Evolutionary conservation across 2,888 invertebrate species (phyloP).

Genomic region (Boloria selene): DNA sequence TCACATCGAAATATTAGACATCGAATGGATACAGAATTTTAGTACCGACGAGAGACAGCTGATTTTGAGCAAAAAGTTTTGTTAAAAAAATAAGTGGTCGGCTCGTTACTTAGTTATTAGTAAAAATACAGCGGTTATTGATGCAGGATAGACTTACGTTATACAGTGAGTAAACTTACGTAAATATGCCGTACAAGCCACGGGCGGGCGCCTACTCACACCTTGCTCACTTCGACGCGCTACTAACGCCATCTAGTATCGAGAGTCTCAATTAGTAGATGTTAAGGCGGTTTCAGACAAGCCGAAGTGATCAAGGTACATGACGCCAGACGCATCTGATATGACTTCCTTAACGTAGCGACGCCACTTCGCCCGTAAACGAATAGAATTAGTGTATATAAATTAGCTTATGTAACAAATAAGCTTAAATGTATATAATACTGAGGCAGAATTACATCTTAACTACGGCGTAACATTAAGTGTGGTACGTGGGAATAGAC

Average conservation of each 20-base stretch:
- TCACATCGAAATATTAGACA: slow-evolving; percentile 48
- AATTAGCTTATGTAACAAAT: slow-evolving; percentile 82
- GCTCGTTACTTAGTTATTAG: slow-evolving; percentile 63
- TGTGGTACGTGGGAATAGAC: slow-evolving; percentile 80
- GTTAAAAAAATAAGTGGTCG: slow-evolving; percentile 76
- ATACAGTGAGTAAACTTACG: slow-evolving; percentile 77
- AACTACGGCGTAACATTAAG: slow-evolving; percentile 81
- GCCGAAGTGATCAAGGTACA: slow-evolving; percentile 54
- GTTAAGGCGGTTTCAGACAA: slow-evolving; percentile 26
- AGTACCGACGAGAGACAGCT: slow-evolving; percentile 64
- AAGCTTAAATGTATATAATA: slow-evolving; percentile 83
- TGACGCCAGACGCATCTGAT: slow-evolving; percentile 72
- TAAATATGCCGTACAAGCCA: slow-evolving; percentile 74
- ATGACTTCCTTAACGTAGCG: slow-evolving; percentile 75
- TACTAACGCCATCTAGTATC: slow-evolving; percentile 40
- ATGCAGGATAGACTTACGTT: slow-evolving; percentile 76
- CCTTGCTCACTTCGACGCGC: slow-evolving; percentile 51
- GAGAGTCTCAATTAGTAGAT: slow-evolving; percentile 22
- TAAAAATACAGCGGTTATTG: slow-evolving; percentile 76
- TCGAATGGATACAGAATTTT: slow-evolving; percentile 52
- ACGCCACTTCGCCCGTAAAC: slow-evolving; percentile 77
- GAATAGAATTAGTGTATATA: slow-evolving; percentile 80
- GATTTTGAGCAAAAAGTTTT: slow-evolving; percentile 79
- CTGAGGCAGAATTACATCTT: slow-evolving; percentile 83
- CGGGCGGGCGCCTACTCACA: slow-evolving; percentile 66